Conservation (phyloP, 2,113 vertebrate species). For the Pygathrix nemaeus region DNA sequence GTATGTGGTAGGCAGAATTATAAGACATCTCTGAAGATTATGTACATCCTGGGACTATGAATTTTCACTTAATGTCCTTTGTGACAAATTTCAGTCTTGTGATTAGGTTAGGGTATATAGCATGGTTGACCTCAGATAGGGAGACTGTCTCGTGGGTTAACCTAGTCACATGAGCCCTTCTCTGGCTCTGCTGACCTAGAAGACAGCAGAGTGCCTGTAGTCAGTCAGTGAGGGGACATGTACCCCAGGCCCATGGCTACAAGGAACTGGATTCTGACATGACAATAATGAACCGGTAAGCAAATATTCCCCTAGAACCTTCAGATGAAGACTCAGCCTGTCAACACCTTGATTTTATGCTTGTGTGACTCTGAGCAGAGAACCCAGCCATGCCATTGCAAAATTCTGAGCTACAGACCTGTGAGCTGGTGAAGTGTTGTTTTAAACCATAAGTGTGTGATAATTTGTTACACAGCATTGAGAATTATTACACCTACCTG, state of each 20-base stretch:
- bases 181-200: not conserved
- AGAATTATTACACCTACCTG: not conserved
- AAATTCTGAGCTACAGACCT: not conserved
- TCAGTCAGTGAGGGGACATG: not conserved
- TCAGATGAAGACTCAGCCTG: not conserved
- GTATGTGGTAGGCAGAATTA: not conserved
- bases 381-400: not conserved
- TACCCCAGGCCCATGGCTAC: not conserved
- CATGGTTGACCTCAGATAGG: not conserved
- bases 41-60: not conserved
- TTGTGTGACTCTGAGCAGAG: not conserved
- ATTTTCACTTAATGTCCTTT: no score
- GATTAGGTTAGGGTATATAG: not conserved
- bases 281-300: not conserved
- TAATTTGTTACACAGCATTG: not conserved
- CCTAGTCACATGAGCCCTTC: not conserved
- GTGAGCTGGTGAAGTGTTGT: not conserved
- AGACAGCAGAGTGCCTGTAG: not conserved
- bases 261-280: not conserved
- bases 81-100: not conserved
- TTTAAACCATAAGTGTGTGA: not conserved
- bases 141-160: not conserved
- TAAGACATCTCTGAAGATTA: not conserved
- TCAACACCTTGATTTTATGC: not conserved
- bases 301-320: not conserved